phyloP scores from a whole-genome alignment of 37 sponge, comb jelly and placozoan species.

The Cladorhizidae sp. region DNA sequence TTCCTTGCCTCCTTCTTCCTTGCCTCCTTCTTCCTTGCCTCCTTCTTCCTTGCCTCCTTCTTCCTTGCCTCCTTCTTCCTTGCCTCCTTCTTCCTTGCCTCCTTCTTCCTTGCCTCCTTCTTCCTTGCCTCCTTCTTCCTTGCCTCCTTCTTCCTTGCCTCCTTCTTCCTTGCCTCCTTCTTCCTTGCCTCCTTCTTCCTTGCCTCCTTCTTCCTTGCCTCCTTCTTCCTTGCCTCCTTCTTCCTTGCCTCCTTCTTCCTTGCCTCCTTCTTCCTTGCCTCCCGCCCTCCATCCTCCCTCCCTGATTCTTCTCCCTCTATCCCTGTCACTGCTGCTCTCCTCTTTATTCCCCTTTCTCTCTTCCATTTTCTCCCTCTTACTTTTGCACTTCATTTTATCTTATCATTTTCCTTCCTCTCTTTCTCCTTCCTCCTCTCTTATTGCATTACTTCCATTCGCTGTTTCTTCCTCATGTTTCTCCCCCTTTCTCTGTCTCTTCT shows the following conservation, averaged over 20 bases:
- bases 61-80: neutral
- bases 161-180: neutral
- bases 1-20: neutral
- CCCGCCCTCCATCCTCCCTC: constrained; percentile 7
- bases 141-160: neutral
- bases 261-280: neutral
- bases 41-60: neutral
- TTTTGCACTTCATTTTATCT: neutral
- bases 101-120: neutral
- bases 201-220: neutral
- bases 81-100: neutral
- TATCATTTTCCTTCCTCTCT: neutral
- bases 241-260: neutral
- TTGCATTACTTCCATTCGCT: no score
- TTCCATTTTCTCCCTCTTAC: no score
- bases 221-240: neutral
- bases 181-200: neutral
- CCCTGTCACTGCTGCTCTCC: neutral
- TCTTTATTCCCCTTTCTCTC: neutral
- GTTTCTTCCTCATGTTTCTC: no score
- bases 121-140: neutral
- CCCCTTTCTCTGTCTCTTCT: no score
- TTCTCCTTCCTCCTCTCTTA: no score
- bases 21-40: neutral
- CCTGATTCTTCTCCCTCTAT: neutral